These are phyloP conservation scores for Bhutanitis thaidina DNA, from an alignment of 2,888 invertebrate species.

Conservation along the genomic window DNA sequence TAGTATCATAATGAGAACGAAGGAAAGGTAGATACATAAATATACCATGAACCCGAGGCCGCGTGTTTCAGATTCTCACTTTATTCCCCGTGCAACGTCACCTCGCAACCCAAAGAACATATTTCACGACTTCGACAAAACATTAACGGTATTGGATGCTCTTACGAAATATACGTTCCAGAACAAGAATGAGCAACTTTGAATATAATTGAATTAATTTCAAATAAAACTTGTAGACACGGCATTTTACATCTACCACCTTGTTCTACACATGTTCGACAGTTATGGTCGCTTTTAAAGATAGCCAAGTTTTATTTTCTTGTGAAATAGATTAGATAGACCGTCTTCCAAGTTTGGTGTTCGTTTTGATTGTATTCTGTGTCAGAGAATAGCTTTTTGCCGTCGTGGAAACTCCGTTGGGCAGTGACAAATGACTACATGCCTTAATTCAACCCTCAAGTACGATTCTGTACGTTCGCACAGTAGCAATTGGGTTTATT, in stretches of 20 bases:
- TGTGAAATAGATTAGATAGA: constrained; percentile 23
- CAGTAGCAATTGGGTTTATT: constrained; percentile 4
- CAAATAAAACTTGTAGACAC: constrained; percentile 21
- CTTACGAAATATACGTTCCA: constrained; percentile 7
- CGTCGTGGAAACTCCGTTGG: constrained; percentile 17
- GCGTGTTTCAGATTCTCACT: neutral
- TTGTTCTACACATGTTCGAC: constrained; percentile 20
- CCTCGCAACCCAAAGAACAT: constrained; percentile 8
- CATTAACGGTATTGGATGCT: constrained; percentile 16
- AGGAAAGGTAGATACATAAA: too few species aligned
- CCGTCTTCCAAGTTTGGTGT: constrained; percentile 22
- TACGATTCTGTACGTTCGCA: neutral
- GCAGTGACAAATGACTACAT: constrained; percentile 25
- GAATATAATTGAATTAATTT: constrained; percentile 22
- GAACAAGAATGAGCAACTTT: constrained; percentile 17
- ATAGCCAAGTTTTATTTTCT: constrained; percentile 13
- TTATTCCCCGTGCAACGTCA: constrained; percentile 14
- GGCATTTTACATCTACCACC: constrained; percentile 17
- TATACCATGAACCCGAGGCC: constrained; percentile 1
- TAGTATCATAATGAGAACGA: too few species aligned
- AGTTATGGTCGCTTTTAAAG: constrained; percentile 16
- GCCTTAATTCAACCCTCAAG: constrained; percentile 2
- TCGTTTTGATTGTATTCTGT: constrained; percentile 20
- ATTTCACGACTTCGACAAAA: constrained; percentile 14
- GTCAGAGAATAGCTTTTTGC: constrained; percentile 21